Evolutionary conservation across 2,888 invertebrate species (phyloP).

Genomic region (Luperina testacea): DNA sequence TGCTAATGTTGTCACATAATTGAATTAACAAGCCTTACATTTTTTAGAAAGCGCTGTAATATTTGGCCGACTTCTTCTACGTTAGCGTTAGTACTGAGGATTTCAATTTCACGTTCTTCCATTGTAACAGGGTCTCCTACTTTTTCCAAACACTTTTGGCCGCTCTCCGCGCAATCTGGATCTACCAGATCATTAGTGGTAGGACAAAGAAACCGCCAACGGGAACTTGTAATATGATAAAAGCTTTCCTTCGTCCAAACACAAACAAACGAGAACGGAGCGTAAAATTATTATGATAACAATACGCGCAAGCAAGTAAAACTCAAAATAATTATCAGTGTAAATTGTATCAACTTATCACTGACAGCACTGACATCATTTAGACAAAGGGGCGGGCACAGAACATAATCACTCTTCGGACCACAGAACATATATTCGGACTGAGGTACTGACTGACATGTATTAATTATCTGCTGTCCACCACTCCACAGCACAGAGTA

Average conservation of each 20-base stretch:
- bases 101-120: conserved; percentile 82
- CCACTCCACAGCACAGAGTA: too few species aligned
- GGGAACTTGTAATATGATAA: not conserved
- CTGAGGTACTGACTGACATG: too few species aligned
- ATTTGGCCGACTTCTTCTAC: conserved; percentile 73
- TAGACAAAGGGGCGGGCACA: too few species aligned
- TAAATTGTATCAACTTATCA: not conserved
- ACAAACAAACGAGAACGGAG: not conserved
- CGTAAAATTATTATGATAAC: not conserved
- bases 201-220: not conserved
- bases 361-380: not conserved
- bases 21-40: conserved; percentile 71
- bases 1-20: conserved; percentile 26
- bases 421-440: too few species aligned
- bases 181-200: conserved; percentile 9
- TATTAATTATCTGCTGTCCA: too few species aligned
- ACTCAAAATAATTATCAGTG: not conserved
- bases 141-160: not conserved
- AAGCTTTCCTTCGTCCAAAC: not conserved
- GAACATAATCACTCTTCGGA: too few species aligned
- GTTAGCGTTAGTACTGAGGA: conserved; percentile 73
- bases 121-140: conserved; percentile 63
- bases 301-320: not conserved
- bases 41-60: conserved; percentile 77
- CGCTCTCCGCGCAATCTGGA: not conserved